A percentile compares a stretch with the other conserved stretches of the same genome.
Evolutionary conservation across 2,888 invertebrate species (phyloP).

Genomic region (Atherix ibis): DNA sequence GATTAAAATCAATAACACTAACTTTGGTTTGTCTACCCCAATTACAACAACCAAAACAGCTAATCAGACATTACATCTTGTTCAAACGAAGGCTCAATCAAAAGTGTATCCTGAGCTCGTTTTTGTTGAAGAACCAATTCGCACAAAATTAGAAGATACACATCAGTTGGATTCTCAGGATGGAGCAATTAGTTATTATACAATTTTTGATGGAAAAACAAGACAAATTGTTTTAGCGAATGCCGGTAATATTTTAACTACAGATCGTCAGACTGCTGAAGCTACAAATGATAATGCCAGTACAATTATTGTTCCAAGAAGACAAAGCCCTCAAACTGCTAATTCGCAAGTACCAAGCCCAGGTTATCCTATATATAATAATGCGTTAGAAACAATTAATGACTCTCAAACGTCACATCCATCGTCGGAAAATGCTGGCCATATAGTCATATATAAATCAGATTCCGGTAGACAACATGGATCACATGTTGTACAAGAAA

Average conservation of each 20-base stretch:
- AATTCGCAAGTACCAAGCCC: slow-evolving; percentile 63
- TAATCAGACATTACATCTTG: slow-evolving; percentile 26
- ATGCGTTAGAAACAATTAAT: slow-evolving; percentile 62
- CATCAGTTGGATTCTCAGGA: slow-evolving; percentile 2
- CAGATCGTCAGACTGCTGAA: slow-evolving; percentile 5
- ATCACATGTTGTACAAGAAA: too few species aligned
- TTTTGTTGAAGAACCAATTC: slow-evolving; percentile 20
- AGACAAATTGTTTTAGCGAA: slow-evolving; percentile 5
- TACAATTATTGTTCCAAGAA: slow-evolving; percentile 45
- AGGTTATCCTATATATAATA: slow-evolving; percentile 71
- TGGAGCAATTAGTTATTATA: slow-evolving; percentile 5
- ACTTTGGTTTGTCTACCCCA: slow-evolving; percentile 6
- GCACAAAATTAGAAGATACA: slow-evolving; percentile 2
- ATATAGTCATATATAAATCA: slow-evolving; percentile 19
- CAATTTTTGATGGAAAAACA: slow-evolving; percentile 15
- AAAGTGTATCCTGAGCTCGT: slow-evolving; percentile 60
- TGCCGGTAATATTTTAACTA: slow-evolving; percentile 3
- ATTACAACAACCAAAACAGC: slow-evolving; percentile 27
- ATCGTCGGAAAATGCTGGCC: slow-evolving; percentile 7
- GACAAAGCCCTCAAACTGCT: slow-evolving; percentile 53
- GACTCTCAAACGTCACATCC: slow-evolving; percentile 18
- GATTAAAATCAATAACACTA: slow-evolving; percentile 7
- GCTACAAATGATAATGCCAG: slow-evolving; percentile 33
- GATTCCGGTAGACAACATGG: too few species aligned
- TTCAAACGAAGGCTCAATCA: slow-evolving; percentile 62